phyloP scores from a whole-genome alignment of 2,113 vertebrate genomes.

The Cacatua alba region DNA sequence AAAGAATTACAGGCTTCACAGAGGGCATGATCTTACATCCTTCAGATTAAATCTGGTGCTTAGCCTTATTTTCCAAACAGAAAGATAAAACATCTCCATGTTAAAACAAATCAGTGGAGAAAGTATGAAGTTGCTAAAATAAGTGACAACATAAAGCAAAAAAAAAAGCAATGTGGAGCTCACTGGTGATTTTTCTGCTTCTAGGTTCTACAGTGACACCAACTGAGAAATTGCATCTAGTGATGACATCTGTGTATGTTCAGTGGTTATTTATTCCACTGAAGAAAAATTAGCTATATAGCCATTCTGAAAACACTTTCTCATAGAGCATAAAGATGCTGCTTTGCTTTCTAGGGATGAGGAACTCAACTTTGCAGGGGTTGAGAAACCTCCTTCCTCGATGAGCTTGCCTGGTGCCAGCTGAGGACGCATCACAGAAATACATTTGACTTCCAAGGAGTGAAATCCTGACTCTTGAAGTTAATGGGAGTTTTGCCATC shows the following conservation, averaged over 20 bases:
- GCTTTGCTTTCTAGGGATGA: constrained; percentile 13
- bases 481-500: not conserved
- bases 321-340: not conserved
- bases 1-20: constrained; percentile 29
- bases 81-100: constrained; percentile 6
- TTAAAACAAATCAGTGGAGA: not conserved
- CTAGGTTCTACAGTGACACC: not conserved
- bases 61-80: constrained; percentile 31
- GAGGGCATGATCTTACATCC: not conserved
- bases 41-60: constrained; percentile 11
- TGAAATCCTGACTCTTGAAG: not conserved
- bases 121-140: constrained; percentile 6
- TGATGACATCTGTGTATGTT: constrained; percentile 24
- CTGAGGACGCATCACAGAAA: not conserved
- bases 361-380: not conserved
- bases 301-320: not conserved
- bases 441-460: not conserved
- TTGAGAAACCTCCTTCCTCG: not conserved
- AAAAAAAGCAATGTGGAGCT: not conserved
- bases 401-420: not conserved
- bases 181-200: not conserved
- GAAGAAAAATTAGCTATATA: not conserved
- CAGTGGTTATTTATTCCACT: not conserved
- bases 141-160: not conserved
- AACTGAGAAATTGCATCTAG: constrained; percentile 11